Evolutionary conservation across 2,113 vertebrate genomes (phyloP).

Genomic region (Macroglossus sobrinus): DNA sequence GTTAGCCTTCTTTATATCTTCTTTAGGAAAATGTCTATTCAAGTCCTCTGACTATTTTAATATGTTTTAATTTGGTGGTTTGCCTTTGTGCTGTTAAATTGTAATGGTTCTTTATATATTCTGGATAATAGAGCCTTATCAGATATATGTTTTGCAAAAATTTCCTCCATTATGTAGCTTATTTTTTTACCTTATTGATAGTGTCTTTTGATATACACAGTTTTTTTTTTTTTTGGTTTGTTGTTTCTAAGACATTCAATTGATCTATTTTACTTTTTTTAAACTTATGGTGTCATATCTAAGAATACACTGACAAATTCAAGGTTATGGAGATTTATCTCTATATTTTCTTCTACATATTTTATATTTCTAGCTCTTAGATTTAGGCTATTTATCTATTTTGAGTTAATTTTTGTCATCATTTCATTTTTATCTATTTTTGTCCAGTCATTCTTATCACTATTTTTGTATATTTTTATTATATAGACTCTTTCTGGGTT

Average conservation of each 20-base stretch:
- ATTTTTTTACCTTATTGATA: neutral
- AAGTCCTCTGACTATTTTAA: neutral
- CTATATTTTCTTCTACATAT: neutral
- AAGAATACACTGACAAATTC: neutral
- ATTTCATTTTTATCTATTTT: neutral
- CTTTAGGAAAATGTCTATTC: neutral
- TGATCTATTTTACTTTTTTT: neutral
- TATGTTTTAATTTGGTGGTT: neutral
- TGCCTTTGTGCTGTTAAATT: neutral
- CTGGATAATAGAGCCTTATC: neutral
- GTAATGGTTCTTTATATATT: neutral
- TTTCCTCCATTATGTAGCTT: neutral
- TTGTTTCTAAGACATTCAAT: neutral
- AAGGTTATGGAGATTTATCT: neutral
- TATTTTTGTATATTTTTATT: neutral
- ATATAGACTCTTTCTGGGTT: neutral
- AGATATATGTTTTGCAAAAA: neutral
- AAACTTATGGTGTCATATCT: neutral
- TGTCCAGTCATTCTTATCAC: neutral
- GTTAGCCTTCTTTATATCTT: neutral
- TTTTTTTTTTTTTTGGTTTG: neutral
- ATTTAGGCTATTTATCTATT: neutral
- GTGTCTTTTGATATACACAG: neutral
- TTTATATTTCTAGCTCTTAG: neutral
- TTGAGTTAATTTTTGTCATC: neutral